Base-by-base conservation (phyloP, 2,113 vertebrate species). In the Misgurnus mizolepis region DNA sequence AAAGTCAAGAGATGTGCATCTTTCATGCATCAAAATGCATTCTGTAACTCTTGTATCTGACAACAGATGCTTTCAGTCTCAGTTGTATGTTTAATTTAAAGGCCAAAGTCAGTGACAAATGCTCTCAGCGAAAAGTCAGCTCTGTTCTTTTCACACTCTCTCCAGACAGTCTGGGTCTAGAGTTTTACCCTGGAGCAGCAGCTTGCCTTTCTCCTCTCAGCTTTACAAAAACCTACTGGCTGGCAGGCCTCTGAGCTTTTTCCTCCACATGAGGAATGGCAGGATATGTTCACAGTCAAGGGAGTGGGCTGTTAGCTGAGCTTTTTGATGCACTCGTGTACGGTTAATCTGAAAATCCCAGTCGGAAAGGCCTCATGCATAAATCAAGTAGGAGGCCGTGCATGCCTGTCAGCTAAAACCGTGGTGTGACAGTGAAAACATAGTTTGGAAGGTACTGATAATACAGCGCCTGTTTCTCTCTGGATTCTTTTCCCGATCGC, bases 291-390 rank as follows among this genome's bases (percentile, higher is more conserved):
- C 61, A 67, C 49, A 85, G 82, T 82, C 72, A 62, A 81, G 34
- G 49, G 67, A 80, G 80, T 73, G 61, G 80, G 84, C 55, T 81
- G 82, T 61, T 70, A 80, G 80, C 34, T 39, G 72, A 18, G 45
- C 74, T 80, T 84, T 58, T 85, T 76, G 70, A 88, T 82, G 82
- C 80, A 62, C 80, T 40, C 2, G 73, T 55, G 79, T 77, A 55
- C 62, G 34, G 69, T 55, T 82, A 84, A 88, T 85, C 83, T 82
- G 74, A 84, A 82, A 82, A 80, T 64, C 80, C 76, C 60, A 66
- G 80, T 85, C 45, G 76, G 75, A 85, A 75, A 77, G 55, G 53
- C 72, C 62, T 41, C 68, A 61, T 77, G 80, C 77, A 80, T 82
- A 85, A 82, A 82, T 85, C 77, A 85, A 73, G 84, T 77, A 50